Base-by-base conservation (phyloP, 1,140 invertebrate species). In the Tetragnatha versicolor region DNA sequence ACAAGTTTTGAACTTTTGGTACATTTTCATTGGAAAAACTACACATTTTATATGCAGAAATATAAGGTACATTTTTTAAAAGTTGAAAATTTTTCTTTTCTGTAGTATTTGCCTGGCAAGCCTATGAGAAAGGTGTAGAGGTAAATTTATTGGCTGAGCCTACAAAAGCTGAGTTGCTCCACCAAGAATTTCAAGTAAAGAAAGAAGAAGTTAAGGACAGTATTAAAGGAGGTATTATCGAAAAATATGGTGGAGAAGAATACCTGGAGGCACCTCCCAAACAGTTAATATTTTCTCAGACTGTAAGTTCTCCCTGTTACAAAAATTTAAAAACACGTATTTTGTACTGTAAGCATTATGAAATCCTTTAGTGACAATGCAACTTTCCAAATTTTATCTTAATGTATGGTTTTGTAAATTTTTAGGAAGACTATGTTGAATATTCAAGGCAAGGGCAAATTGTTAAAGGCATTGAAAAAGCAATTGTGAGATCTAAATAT, bases 91-190 rank as follows among this genome's bases (percentile, higher is more conserved):
- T 42, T 73, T n/a, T 75, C 17, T 61, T n/a, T 73, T 42, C 47
- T 45, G 14, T 81, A 88, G 88, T 98, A 81, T 99, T 99, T 90
- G 97, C 98, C 0, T 99, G 98, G 98, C 94, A 99, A 84, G 97
- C 97, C 0, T 92, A 94, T 84, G 92, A 94, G 73, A 92, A 93
- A 83, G 96, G 96, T 25, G 91, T 98, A 0, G 97, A 99, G 87
- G 94, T 99, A 4, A 96, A 99, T 87, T 87, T 98, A 31, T 88
- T 98, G 68, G 97, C 97, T 14, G 97, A 99, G 86, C 98, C 98
- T 0, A 99, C 98, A 6, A 98, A 98, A 88, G 85, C 99, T 31
- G 97, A 98, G 85, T 84, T 97, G 72, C 85, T 99, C 14, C 91
- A 97, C 83, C 90, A 93, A 73, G 94, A 98, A 84, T 99, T 95